A percentile compares a stretch with the other conserved stretches of the same genome.
Evolutionary conservation across 2,797 vertebrate genomes (phyloP).

Genomic region (Pseudochirops corinnae): DNA sequence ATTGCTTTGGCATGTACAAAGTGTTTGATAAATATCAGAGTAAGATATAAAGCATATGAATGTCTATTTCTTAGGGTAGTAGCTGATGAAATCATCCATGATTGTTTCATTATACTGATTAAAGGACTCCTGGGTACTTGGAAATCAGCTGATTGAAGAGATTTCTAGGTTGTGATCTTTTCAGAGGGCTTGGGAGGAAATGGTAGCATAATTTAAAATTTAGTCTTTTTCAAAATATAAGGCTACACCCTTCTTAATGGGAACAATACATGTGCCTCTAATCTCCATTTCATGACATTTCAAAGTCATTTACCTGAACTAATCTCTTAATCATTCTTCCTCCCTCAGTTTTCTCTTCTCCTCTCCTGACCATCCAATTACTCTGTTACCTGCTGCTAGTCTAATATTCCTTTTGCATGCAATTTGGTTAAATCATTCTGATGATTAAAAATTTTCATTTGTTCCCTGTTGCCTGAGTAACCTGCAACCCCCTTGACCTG

Average conservation of each 20-base stretch:
- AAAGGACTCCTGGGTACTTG: not conserved
- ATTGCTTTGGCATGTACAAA: conserved; percentile 35
- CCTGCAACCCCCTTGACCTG: not conserved
- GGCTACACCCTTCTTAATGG: not conserved
- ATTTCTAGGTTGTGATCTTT: not conserved
- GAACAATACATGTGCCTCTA: not conserved
- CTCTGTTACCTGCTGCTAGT: not conserved
- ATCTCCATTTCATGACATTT: not conserved
- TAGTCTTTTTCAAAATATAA: not conserved
- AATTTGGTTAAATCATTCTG: not conserved
- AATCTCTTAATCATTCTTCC: no score
- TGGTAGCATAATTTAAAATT: not conserved
- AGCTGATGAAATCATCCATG: conserved; percentile 30
- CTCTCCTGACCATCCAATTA: not conserved
- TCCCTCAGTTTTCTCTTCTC: not conserved
- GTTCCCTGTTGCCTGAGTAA: not conserved
- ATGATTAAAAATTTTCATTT: not conserved
- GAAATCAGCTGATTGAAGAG: not conserved
- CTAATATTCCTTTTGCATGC: not conserved
- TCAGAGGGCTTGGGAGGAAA: not conserved
- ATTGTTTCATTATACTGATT: not conserved
- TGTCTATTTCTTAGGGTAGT: not conserved
- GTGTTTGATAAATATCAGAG: conserved; percentile 38
- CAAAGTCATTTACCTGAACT: not conserved
- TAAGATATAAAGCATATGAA: not conserved